phyloP scores from a whole-genome alignment of 2,113 vertebrate species.

The Microtus pennsylvanicus region DNA sequence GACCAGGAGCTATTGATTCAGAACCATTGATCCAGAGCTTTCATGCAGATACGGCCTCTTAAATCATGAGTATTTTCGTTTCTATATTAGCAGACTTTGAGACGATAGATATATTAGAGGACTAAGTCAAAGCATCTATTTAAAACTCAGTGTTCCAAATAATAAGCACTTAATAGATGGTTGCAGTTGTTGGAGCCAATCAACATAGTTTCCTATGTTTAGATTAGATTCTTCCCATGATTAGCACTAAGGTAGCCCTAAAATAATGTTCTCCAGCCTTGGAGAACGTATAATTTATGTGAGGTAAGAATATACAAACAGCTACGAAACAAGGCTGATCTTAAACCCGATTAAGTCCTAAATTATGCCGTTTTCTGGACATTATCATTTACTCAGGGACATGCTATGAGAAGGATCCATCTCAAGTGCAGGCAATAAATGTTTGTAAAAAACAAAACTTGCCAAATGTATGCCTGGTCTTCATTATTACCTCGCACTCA shows the following conservation, averaged over 20 bases:
- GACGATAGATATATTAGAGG: background rate
- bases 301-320: no score
- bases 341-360: background rate
- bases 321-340: background rate
- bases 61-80: background rate
- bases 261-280: background rate
- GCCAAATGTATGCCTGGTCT: background rate
- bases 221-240: background rate
- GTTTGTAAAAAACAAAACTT: background rate
- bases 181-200: background rate
- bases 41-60: background rate
- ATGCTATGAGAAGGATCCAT: background rate
- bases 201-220: background rate
- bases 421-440: background rate
- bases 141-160: slow-evolving; percentile 6
- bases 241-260: background rate
- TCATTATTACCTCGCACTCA: background rate
- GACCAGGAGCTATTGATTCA: slow-evolving; percentile 22
- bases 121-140: background rate
- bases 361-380: background rate
- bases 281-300: background rate
- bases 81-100: background rate
- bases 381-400: background rate
- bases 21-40: slow-evolving; percentile 2
- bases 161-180: slow-evolving; percentile 13